phyloP scores from a whole-genome alignment of 2,113 vertebrate genomes.

The Notarius quadriscutis region DNA sequence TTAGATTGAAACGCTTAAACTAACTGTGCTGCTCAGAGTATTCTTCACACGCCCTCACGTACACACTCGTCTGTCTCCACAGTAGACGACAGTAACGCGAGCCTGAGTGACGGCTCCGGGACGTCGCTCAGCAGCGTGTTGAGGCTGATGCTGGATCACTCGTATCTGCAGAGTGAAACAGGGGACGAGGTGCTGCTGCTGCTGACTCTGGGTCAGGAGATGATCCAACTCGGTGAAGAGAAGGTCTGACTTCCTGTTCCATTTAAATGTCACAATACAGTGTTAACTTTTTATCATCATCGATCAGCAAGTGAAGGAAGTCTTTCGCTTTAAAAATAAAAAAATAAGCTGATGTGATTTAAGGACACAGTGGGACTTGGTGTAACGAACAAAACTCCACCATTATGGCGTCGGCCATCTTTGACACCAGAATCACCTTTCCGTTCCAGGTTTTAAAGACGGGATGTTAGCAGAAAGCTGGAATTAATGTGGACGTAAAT shows the following conservation, averaged over 20 bases:
- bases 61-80: slow-evolving; percentile 12
- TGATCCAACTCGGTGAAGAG: slow-evolving; percentile 86
- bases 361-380: not conserved
- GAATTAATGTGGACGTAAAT: not conserved
- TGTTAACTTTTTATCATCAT: not conserved
- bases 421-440: not conserved
- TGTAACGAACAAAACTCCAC: too few relatives aligned
- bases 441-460: too few relatives aligned
- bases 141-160: slow-evolving; percentile 87
- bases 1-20: not conserved
- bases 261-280: too few relatives aligned
- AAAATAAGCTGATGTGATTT: too few relatives aligned
- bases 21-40: too few relatives aligned
- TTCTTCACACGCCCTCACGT: too few relatives aligned
- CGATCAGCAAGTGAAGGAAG: too few relatives aligned
- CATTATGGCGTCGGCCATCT: not conserved
- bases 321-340: too few relatives aligned
- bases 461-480: too few relatives aligned
- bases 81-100: slow-evolving; percentile 76
- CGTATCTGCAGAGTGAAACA: slow-evolving; percentile 79
- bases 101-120: slow-evolving; percentile 67
- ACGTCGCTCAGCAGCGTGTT: slow-evolving; percentile 76
- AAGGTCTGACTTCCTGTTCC: slow-evolving; percentile 70
- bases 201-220: slow-evolving; percentile 86
- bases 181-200: slow-evolving; percentile 76